Percentiles rank a stretch among this genome's conserved stretches.
Conservation (phyloP, 2,113 vertebrate genomes). For the Rhipidura dahli region DNA sequence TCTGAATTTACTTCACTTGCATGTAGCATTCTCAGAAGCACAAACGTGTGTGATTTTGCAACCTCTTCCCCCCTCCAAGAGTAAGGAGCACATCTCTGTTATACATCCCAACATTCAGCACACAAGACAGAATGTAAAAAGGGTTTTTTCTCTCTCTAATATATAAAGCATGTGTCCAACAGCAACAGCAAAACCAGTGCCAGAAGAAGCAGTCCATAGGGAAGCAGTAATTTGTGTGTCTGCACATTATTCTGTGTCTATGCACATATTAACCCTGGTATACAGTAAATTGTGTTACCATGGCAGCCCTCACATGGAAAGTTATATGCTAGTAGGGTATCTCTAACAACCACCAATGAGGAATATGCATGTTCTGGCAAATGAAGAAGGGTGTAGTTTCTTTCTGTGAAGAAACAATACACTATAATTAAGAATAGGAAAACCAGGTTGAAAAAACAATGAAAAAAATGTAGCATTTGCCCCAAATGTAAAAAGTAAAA, state of each 20-base stretch:
- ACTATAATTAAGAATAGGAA: background rate
- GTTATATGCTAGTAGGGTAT: constrained; percentile 27
- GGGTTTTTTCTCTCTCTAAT: background rate
- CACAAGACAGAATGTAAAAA: constrained; percentile 9
- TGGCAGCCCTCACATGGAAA: constrained; percentile 50
- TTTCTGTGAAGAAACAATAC: background rate
- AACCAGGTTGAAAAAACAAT: background rate
- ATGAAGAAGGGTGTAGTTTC: background rate
- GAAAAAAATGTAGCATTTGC: background rate
- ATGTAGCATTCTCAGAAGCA: background rate
- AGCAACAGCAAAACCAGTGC: constrained; percentile 44
- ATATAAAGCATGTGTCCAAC: constrained; percentile 57
- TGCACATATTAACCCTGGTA: constrained; percentile 65
- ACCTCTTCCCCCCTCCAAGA: background rate
- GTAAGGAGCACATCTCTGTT: background rate
- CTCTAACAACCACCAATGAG: constrained; percentile 34
- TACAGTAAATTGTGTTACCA: constrained; percentile 65
- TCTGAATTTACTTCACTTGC: background rate
- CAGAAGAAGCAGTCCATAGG: constrained; percentile 43
- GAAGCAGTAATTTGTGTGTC: constrained; percentile 58
- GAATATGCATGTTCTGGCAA: constrained; percentile 20
- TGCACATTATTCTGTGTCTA: constrained; percentile 64
- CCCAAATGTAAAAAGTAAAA: background rate
- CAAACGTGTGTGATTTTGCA: constrained; percentile 11
- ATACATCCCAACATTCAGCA: background rate